Evolutionary conservation across 2,797 vertebrate genomes (phyloP), one percentile per base, ranked within the genome.

Genomic region (Bradypodion ventrale): DNA sequence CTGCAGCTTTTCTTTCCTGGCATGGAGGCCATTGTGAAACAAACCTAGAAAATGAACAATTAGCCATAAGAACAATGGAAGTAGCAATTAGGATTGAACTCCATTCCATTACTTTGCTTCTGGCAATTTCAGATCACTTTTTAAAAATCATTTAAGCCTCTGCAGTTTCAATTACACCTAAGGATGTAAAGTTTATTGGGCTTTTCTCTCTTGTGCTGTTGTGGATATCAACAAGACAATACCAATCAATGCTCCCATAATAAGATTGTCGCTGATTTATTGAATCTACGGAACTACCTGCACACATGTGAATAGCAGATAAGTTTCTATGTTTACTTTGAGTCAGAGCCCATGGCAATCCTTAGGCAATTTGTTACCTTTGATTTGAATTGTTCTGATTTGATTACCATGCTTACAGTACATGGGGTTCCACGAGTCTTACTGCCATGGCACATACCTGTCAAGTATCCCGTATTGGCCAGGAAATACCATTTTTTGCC

Each of bases 61-160:
- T 70, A 49, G 83, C 49, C 15, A n/a, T 25, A 23, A 25, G 59
- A 78, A 27, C 2, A 85, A 12, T 59, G 37, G 46, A 83, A 23
- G 21, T 10, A 23, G 15, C 62, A 62, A 68, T 83, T 46, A 78
- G 69, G 42, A 40, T 75, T 87, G 37, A 69, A 21, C 32, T 63
- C 23, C 4, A 13, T 2, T 87, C 82, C 25, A 46, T 52, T 79
- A n/a, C 49, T 76, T 66, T 42, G 0, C 56, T 69, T 66, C 37
- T 78, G 32, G 49, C 65, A 82, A 89, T 84, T 49, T 90, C 75
- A 83, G 32, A 12, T 66, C 29, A 78, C 35, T 27, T 5, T 25
- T 78, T 76, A 75, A n/a, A n/a, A n/a, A 88, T 69, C 69, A 35
- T 79, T 85, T 68, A 42, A 86, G 65, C 23, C 81, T 80, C n/a